A percentile compares a stretch with the other conserved stretches of the same genome.
Conservation (phyloP, 2,888 invertebrate species). For the Arrhopalites spinosus region DNA sequence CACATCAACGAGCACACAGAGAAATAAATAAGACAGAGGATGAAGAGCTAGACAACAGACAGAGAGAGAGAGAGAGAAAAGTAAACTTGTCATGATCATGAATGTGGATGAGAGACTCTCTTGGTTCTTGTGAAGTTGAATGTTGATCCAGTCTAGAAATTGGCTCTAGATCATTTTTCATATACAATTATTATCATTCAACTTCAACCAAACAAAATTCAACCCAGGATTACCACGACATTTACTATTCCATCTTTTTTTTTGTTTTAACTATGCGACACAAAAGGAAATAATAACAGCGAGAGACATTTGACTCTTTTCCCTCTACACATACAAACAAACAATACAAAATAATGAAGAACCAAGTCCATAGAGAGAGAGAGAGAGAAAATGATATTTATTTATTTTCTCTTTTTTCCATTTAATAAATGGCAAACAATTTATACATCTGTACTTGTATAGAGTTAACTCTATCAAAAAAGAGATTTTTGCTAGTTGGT, state of each 20-base stretch:
- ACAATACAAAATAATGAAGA: too few species aligned
- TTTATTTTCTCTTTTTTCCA: too few species aligned
- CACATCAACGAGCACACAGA: slow-evolving; percentile 2
- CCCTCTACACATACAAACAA: background rate
- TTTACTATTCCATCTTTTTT: background rate
- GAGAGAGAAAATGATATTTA: too few species aligned
- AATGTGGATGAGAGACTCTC: slow-evolving; percentile 19
- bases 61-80: slow-evolving; percentile 8
- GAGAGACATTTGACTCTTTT: background rate
- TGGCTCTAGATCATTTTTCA: slow-evolving; percentile 40
- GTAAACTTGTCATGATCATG: slow-evolving; percentile 31
- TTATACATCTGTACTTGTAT: too few species aligned
- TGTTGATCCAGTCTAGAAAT: slow-evolving; percentile 35
- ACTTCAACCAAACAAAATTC: too few species aligned
- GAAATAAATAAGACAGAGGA: background rate
- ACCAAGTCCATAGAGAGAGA: too few species aligned
- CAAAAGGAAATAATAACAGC: background rate
- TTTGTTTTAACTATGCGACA: slow-evolving; percentile 1
- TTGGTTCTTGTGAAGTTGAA: background rate
- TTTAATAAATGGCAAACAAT: too few species aligned
- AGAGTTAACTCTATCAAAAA: too few species aligned
- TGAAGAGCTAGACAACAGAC: background rate
- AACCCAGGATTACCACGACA: slow-evolving; percentile 34
- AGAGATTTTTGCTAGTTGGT: too few species aligned
- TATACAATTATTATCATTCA: slow-evolving; percentile 42